phyloP scores from a whole-genome alignment of 2,113 vertebrate genomes.

The Proterorhinus semilunaris region DNA sequence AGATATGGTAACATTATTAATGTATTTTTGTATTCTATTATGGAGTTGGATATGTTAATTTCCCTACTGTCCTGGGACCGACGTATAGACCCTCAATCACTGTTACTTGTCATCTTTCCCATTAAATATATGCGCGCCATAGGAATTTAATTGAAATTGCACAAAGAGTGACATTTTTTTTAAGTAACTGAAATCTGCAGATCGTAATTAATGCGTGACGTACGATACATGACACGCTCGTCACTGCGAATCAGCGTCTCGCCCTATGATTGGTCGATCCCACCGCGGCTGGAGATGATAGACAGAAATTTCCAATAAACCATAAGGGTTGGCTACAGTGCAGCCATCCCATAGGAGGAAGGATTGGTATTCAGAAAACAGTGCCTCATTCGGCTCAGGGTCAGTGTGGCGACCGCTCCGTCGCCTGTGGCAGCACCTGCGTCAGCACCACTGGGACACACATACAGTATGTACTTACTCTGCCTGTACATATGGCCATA shows the following conservation, averaged over 20 bases:
- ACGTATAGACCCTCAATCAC: background rate
- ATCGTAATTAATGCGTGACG: conserved; percentile 29
- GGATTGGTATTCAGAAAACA: conserved; percentile 63
- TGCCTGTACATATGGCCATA: background rate
- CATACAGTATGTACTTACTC: background rate
- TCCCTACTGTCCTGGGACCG: background rate
- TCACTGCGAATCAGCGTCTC: conserved; percentile 26
- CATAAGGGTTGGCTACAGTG: background rate
- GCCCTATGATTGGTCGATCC: conserved; percentile 46
- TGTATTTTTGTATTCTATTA: no score
- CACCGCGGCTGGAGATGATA: conserved; percentile 31
- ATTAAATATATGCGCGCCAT: conserved; percentile 21
- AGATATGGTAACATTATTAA: no score
- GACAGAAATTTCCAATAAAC: conserved; percentile 15
- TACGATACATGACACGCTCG: conserved; percentile 13
- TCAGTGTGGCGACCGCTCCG: conserved; percentile 61
- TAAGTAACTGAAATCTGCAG: conserved; percentile 27
- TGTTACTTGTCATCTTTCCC: background rate
- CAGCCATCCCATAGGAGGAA: conserved; percentile 35
- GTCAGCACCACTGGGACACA: conserved; percentile 51
- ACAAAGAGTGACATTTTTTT: conserved; percentile 35
- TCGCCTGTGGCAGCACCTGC: conserved; percentile 67
- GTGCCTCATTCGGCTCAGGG: conserved; percentile 53
- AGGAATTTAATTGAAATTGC: conserved; percentile 30
- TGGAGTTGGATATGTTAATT: no score